phyloP scores from a whole-genome alignment of 2,113 vertebrate species.

The Poeciliopsis retropinna region DNA sequence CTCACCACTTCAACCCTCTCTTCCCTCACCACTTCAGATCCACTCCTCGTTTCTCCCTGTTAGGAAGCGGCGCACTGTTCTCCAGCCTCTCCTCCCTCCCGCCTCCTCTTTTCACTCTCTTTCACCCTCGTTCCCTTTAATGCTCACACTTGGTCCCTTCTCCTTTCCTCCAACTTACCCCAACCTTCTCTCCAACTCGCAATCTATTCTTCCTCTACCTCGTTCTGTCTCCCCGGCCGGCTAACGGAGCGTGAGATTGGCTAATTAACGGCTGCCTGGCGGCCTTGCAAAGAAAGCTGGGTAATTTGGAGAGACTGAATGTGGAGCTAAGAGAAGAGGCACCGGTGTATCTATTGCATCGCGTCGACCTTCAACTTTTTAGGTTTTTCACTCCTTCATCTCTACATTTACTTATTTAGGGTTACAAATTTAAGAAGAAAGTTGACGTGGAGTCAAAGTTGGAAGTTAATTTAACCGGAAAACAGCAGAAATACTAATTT shows the following conservation, averaged over 20 bases:
- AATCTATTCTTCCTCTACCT: constrained; percentile 64
- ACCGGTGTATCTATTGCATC: constrained; percentile 18
- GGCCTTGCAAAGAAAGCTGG: constrained; percentile 75
- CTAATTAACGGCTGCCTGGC: constrained; percentile 78
- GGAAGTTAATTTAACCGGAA: no score
- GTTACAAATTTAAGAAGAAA: no score
- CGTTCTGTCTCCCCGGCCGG: constrained; percentile 60
- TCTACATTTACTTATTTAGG: no score
- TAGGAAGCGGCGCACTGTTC: constrained; percentile 52
- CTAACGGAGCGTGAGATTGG: constrained; percentile 80
- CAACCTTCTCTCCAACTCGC: constrained; percentile 40
- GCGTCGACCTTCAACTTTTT: constrained; percentile 5
- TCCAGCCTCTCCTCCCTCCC: constrained; percentile 34
- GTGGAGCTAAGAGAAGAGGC: constrained; percentile 23
- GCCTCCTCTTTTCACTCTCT: constrained; percentile 60
- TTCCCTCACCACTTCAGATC: constrained; percentile 20
- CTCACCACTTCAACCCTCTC: constrained; percentile 38
- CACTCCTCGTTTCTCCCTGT: constrained; percentile 27
- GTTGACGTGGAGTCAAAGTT: no score
- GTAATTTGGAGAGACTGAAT: constrained; percentile 64
- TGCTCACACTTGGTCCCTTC: constrained; percentile 52
- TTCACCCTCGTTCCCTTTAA: constrained; percentile 61
- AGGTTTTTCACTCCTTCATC: constrained; percentile 1
- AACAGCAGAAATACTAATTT: no score
- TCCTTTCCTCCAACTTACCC: constrained; percentile 4